Conservation (phyloP, 2,113 vertebrate genomes). For the Theristicus caerulescens region DNA sequence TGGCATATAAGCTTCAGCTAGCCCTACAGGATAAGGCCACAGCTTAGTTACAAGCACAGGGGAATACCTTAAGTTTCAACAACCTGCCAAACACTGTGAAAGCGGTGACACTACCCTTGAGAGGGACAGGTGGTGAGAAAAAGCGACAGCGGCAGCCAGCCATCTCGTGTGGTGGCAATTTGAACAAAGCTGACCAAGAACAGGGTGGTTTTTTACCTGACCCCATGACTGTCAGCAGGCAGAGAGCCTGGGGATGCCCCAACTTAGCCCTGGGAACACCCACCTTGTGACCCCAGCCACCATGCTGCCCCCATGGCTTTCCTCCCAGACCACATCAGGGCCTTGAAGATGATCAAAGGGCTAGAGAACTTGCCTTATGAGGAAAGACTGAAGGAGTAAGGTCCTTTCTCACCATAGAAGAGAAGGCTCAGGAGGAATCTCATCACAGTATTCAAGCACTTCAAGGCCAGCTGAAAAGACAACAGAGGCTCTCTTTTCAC, state of each 20-base stretch:
- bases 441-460: neutral
- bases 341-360: neutral
- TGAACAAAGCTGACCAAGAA: neutral
- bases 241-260: neutral
- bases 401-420: neutral
- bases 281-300: accelerated
- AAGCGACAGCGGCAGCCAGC: neutral
- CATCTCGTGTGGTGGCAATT: neutral
- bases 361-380: neutral
- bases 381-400: neutral
- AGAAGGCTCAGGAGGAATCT: neutral
- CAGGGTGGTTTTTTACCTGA: neutral
- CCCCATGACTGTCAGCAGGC: neutral
- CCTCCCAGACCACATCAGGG: neutral
- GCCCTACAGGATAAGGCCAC: neutral
- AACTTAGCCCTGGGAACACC: neutral
- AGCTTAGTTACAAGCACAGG: neutral
- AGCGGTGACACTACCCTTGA: neutral
- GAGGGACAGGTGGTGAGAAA: neutral
- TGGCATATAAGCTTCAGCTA: neutral
- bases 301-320: neutral
- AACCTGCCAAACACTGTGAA: neutral
- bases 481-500: neutral
- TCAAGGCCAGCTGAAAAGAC: neutral
- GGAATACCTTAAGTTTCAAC: neutral